These are phyloP conservation scores for Homalodisca vitripennis DNA, from an alignment of 1,140 invertebrate species.

Conservation along the genomic window DNA sequence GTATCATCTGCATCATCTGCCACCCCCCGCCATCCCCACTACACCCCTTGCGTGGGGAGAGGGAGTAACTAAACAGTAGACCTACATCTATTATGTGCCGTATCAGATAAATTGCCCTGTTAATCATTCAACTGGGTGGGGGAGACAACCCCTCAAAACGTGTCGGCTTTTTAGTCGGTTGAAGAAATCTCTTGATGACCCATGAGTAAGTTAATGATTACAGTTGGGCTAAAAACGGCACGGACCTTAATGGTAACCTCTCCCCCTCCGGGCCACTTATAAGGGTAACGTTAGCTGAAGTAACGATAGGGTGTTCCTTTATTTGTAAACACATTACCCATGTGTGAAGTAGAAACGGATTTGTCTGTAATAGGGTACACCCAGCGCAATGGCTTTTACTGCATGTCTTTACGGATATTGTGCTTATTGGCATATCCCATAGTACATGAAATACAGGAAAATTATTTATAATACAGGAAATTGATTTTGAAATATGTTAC, in stretches of 20 bases:
- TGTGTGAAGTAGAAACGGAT: not conserved
- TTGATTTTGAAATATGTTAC: no score
- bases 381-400: not conserved
- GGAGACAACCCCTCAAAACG: conserved; percentile 1
- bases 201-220: conserved; percentile 20
- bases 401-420: no score
- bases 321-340: not conserved
- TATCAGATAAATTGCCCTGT: conserved; percentile 23
- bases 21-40: not conserved
- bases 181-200: conserved; percentile 8
- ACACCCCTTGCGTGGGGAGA: not conserved
- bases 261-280: not conserved
- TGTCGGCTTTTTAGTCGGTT: conserved; percentile 18
- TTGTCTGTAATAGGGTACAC: not conserved
- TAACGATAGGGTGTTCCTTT: not conserved
- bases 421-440: no score
- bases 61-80: not conserved
- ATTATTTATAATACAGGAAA: no score
- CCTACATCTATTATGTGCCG: conserved; percentile 11
- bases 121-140: not conserved
- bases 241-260: not conserved
- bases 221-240: not conserved
- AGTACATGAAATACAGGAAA: no score
- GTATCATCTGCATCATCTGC: not conserved
- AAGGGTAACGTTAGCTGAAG: not conserved